Evolutionary conservation across 2,113 vertebrate species (phyloP).

Genomic region (Sigmodon hispidus): DNA sequence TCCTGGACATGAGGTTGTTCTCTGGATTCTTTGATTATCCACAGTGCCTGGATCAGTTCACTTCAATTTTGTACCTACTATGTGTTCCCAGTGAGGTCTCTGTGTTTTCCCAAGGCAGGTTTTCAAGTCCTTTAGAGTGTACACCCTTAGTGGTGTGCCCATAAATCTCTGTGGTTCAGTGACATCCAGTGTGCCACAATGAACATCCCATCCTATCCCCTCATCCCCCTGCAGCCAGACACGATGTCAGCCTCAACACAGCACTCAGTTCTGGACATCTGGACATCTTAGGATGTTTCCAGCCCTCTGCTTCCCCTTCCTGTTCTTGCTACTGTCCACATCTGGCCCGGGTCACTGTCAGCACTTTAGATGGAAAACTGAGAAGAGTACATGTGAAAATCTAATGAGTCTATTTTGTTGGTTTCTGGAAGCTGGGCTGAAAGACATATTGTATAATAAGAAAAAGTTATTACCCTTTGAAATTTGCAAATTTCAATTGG

Average conservation of each 20-base stretch:
- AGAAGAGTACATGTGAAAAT: conserved; percentile 31
- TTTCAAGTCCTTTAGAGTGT: background rate
- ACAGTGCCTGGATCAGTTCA: background rate
- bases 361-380: background rate
- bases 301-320: background rate
- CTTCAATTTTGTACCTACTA: background rate
- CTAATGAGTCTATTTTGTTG: conserved; percentile 28
- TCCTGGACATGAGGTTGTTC: background rate
- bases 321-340: background rate
- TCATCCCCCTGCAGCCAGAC: background rate
- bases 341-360: background rate
- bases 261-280: background rate
- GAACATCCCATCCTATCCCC: too few species aligned
- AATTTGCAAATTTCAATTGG: conserved; percentile 63
- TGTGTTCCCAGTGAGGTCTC: background rate
- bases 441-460: conserved; percentile 16
- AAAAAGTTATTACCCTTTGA: conserved; percentile 42
- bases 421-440: conserved; percentile 48
- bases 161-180: background rate
- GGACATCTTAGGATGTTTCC: background rate
- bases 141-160: background rate
- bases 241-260: background rate
- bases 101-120: background rate
- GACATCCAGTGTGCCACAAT: background rate
- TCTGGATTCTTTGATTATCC: background rate